Evolutionary conservation across 2,888 invertebrate species (phyloP).

Genomic region (Hyposoter didymator): DNA sequence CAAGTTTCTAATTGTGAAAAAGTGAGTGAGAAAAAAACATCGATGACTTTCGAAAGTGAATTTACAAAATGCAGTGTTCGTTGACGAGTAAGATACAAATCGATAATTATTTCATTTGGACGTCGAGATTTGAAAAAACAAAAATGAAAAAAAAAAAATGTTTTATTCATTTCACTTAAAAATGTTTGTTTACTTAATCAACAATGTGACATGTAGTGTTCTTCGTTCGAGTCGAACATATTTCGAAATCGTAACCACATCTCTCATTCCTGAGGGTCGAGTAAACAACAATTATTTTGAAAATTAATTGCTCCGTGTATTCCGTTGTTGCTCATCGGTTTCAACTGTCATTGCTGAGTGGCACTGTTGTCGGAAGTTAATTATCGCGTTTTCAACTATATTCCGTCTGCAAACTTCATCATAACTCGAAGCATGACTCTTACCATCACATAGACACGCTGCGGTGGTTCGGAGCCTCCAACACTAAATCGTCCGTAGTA

Average conservation of each 20-base stretch:
- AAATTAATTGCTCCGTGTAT: background rate
- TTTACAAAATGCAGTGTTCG: background rate
- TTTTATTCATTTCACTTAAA: background rate
- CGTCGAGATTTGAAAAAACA: background rate
- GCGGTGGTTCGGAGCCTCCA: background rate
- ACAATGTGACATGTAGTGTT: background rate
- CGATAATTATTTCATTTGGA: background rate
- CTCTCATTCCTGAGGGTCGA: background rate
- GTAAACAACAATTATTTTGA: background rate
- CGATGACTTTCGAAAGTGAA: background rate
- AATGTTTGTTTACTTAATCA: background rate
- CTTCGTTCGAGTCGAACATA: background rate
- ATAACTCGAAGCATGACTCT: slow-evolving; percentile 24
- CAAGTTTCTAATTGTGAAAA: background rate
- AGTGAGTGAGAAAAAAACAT: background rate
- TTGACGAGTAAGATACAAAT: background rate
- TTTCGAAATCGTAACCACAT: background rate
- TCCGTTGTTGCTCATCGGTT: slow-evolving; percentile 1
- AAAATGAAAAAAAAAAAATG: background rate
- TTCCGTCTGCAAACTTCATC: background rate
- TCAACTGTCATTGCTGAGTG: background rate
- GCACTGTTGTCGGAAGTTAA: slow-evolving; percentile 23
- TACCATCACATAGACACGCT: background rate
- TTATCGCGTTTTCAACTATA: slow-evolving; percentile 16
- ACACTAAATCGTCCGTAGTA: slow-evolving; percentile 38